Evolutionary conservation across 1,140 invertebrate genomes (phyloP).

Genomic region (Zaprionus davidi): DNA sequence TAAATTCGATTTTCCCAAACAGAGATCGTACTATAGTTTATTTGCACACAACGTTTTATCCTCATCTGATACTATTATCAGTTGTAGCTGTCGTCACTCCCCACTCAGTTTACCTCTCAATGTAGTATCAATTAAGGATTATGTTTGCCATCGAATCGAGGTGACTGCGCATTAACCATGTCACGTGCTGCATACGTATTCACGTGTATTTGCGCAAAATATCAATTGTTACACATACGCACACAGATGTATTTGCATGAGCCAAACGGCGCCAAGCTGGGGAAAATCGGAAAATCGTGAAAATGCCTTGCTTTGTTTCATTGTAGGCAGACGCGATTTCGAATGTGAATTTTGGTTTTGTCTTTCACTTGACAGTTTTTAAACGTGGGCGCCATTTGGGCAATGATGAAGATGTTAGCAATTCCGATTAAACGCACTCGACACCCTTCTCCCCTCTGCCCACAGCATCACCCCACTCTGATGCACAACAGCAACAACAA

Average conservation of each 20-base stretch:
- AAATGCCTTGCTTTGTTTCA: background rate
- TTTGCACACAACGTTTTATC: background rate
- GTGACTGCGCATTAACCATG: conserved; percentile 14
- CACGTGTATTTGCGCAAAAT: conserved; percentile 63
- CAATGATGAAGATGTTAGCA: conserved; percentile 77
- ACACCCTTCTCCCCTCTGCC: conserved; percentile 10
- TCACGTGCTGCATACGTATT: conserved; percentile 53
- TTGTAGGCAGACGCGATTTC: conserved; percentile 30
- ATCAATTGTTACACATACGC: conserved; percentile 60
- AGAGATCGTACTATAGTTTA: background rate
- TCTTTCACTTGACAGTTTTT: conserved; percentile 50
- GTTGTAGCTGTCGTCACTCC: background rate
- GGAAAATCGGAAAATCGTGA: conserved; percentile 19
- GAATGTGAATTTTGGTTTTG: conserved; percentile 4
- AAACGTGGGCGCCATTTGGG: conserved; percentile 36
- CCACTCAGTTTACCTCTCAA: background rate
- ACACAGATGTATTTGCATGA: conserved; percentile 66
- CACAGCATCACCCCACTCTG: background rate
- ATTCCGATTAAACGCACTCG: conserved; percentile 72
- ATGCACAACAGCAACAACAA: conserved; percentile 47
- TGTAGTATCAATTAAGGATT: conserved; percentile 10
- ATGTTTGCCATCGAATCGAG: background rate
- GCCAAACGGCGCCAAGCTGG: conserved; percentile 41
- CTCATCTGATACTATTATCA: background rate
- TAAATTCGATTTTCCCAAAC: background rate